phyloP scores from a whole-genome alignment of 2,113 vertebrate species.

The Anthoscopus minutus region DNA sequence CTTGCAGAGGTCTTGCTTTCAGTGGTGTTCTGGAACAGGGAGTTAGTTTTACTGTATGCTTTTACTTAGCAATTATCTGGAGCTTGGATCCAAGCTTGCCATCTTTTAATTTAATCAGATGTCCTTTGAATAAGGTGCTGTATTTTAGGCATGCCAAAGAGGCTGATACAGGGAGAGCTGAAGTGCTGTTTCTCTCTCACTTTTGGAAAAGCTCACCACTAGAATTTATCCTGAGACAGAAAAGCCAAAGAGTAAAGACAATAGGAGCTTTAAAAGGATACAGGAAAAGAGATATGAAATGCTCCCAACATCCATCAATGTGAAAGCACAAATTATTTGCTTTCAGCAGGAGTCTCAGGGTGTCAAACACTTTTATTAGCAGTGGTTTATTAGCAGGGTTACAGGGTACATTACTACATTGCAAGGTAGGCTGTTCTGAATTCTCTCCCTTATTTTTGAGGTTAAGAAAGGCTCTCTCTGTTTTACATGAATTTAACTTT shows the following conservation, averaged over 20 bases:
- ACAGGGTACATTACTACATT: background rate
- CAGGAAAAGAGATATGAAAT: background rate
- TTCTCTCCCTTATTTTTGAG: background rate
- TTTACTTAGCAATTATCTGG: background rate
- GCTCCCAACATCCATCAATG: background rate
- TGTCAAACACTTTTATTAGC: background rate
- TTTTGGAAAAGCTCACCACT: background rate
- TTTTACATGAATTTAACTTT: background rate
- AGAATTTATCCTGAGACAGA: background rate
- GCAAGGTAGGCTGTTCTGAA: background rate
- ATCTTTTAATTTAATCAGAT: background rate
- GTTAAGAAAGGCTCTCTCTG: background rate
- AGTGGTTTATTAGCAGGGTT: background rate
- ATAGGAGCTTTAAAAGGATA: background rate
- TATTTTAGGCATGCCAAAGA: background rate
- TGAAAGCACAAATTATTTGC: background rate
- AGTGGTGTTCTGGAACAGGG: background rate
- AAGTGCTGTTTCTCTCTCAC: background rate
- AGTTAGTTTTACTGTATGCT: background rate
- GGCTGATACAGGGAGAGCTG: background rate
- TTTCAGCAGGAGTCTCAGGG: background rate
- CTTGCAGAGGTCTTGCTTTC: background rate
- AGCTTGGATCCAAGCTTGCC: background rate
- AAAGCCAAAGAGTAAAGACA: background rate
- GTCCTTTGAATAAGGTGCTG: background rate